Percentiles rank a stretch among this genome's conserved stretches.
Evolutionary conservation across 1,140 invertebrate genomes (phyloP).

Genomic region (Caenorhabditis tropicalis): DNA sequence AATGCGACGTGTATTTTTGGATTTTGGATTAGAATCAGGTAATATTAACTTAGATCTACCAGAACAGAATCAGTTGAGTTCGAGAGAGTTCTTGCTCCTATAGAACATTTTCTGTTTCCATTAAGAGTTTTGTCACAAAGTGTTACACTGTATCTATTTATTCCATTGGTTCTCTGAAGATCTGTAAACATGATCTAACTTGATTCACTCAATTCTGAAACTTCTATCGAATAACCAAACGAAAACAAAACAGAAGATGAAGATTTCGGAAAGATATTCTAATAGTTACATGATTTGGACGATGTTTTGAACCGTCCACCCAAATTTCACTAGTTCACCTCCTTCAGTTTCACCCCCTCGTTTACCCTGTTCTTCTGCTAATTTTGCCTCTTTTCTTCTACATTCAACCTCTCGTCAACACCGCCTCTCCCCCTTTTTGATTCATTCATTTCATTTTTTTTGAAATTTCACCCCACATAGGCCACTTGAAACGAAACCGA

Average conservation of each 20-base stretch:
- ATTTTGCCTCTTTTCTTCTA: slow-evolving; percentile 5
- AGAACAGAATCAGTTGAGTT: too few species aligned
- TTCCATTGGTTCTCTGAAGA: too few species aligned
- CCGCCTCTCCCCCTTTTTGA: background rate
- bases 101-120: too few species aligned
- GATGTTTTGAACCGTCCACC: background rate
- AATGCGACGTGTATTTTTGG: too few species aligned
- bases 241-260: background rate
- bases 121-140: too few species aligned
- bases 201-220: background rate
- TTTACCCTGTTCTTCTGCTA: slow-evolving; percentile 1
- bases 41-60: too few species aligned
- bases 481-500: slow-evolving; percentile 43
- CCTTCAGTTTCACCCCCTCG: slow-evolving; percentile 13
- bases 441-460: slow-evolving; percentile 24
- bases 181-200: too few species aligned
- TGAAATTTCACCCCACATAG: slow-evolving; percentile 1
- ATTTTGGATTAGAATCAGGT: too few species aligned
- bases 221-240: background rate
- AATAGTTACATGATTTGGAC: background rate
- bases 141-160: too few species aligned
- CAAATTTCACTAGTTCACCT: slow-evolving; percentile 34
- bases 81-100: too few species aligned
- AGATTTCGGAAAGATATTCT: background rate
- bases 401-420: slow-evolving; percentile 32